Evolutionary conservation across 2,797 vertebrate species (phyloP), one percentile per base, ranked within the genome.

Genomic region (Acanthornis magna): DNA sequence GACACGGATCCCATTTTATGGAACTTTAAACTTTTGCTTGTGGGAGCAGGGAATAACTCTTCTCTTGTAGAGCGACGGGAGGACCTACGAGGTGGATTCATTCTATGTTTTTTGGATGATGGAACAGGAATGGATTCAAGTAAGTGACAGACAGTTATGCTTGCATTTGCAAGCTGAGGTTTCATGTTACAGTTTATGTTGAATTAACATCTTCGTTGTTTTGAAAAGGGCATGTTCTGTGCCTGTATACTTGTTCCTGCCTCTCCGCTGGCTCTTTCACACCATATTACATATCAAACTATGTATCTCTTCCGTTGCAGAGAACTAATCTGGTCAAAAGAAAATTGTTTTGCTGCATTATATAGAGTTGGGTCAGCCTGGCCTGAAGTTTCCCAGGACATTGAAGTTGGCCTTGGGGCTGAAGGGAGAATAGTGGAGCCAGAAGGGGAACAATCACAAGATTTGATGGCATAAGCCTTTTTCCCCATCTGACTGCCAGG

Each of bases 91-190:
- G 99, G 99, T 51, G 98, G 98, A 81, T 99, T 99, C 96, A 99
- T 99, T 98, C 98, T 99, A 25, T 99, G 99, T 97, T 99, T 99
- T 97, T 98, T 99, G 96, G 99, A 99, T 93, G 99, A 99, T 96
- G 99, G 99, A 75, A 98, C 98, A 51, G 99, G 99, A 98, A 99
- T 99, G 99, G 99, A 99, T 95, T 98, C 98, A 26, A 98, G 99
- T 99, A 98, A 99, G 99, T 98, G 68, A 61, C 40, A 43, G 72
- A 53, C 83, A 51, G 26, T 53, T 68, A 51, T 45, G 9, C 45
- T 83, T 75, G 14, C 3, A 10, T 63, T 88, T 91, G 68, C 71
- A 53, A 55, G 12, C 36, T 85, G 61, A 79, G 43, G 34, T 48
- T 65, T 86, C 45, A 8, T 70, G 60, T 70, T 86, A 54, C 14